Evolutionary conservation across 2,888 invertebrate genomes (phyloP), one percentile per base, ranked within the genome.

Genomic region (Aporophyla nigra): DNA sequence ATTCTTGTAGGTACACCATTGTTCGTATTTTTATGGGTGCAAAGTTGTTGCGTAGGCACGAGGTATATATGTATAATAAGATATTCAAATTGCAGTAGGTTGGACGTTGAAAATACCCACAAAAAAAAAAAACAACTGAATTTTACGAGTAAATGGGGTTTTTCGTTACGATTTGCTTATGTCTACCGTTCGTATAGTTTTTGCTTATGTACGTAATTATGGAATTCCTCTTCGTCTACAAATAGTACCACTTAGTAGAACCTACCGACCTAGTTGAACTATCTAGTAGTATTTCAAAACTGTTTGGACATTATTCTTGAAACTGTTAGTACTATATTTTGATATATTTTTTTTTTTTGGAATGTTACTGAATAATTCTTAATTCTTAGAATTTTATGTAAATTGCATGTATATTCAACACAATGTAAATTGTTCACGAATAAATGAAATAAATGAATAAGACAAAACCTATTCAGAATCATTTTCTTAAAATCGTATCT

Each of bases 1-100:
- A 49, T 53, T 61, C 21, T 53, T 61, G 43, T 43, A 33, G 10
- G 5, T 5, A 51, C 43, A 24, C 43, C 51, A 75, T 78, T 78
- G 61, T 66, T 82, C 62, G 9, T 62, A 43, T 76, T 66, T 80
- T 61, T 66, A 62, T 76, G 24, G 43, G 14, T 33, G 43, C n/a
- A 21, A 51, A 53, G 40, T 33, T n/a, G 40, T 33, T n/a, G 49
- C 24, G 43, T 9, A 33, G 72, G 24, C 59, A 61, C 14, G 0
- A 40, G 14, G 5, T 5, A 51, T n/a, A 5, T 10, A 3, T 33
- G 3, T 33, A 33, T 33, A n/a, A n/a, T 51, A 27, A 27, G 14
- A 27, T 27, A 58, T 51, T 27, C 27, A 40, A 49, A 74, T 43
- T 14, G 2, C 27, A 78, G 27, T 63, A 12, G 2, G n/a, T 63